These are phyloP conservation scores for Pachypeltis micranthus DNA, from an alignment of 1,140 invertebrate species.

Conservation along the genomic window DNA sequence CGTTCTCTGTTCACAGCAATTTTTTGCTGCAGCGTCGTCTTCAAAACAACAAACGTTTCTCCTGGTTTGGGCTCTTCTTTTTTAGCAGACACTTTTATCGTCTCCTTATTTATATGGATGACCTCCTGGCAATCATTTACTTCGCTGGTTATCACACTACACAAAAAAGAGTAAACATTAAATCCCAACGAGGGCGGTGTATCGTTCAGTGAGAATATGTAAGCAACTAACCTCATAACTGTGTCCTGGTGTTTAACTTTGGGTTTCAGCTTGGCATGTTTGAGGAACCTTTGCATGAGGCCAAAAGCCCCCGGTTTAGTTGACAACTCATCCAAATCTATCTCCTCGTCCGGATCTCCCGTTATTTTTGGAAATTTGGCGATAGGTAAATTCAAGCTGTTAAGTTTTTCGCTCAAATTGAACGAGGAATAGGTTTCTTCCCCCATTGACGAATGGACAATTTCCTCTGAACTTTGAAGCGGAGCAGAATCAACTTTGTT, in stretches of 20 bases:
- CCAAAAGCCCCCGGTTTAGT: slow-evolving; percentile 39
- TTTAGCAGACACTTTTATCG: slow-evolving; percentile 22
- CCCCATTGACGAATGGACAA: no score
- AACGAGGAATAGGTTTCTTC: no score
- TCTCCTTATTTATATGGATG: slow-evolving; percentile 18
- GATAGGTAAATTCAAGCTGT: not conserved
- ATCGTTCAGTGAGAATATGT: not conserved
- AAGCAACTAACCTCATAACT: no score
- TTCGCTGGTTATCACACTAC: slow-evolving; percentile 21
- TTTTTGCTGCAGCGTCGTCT: slow-evolving; percentile 47
- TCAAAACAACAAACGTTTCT: slow-evolving; percentile 44
- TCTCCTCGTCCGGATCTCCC: slow-evolving; percentile 44
- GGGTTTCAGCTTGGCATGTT: slow-evolving; percentile 42
- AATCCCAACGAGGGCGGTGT: not conserved
- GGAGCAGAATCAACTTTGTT: not conserved
- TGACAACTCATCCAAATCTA: slow-evolving; percentile 40
- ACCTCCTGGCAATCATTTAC: slow-evolving; percentile 18
- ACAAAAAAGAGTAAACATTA: slow-evolving; percentile 10
- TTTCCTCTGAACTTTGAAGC: not conserved
- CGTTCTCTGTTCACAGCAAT: slow-evolving; percentile 47
- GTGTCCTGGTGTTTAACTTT: slow-evolving; percentile 29
- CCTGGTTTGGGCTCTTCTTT: slow-evolving; percentile 43
- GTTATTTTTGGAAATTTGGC: slow-evolving; percentile 38
- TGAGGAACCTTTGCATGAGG: slow-evolving; percentile 43
- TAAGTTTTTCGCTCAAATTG: not conserved